Evolutionary conservation across 2,797 vertebrate species (phyloP).

Genomic region (Macroramphosus scolopax): DNA sequence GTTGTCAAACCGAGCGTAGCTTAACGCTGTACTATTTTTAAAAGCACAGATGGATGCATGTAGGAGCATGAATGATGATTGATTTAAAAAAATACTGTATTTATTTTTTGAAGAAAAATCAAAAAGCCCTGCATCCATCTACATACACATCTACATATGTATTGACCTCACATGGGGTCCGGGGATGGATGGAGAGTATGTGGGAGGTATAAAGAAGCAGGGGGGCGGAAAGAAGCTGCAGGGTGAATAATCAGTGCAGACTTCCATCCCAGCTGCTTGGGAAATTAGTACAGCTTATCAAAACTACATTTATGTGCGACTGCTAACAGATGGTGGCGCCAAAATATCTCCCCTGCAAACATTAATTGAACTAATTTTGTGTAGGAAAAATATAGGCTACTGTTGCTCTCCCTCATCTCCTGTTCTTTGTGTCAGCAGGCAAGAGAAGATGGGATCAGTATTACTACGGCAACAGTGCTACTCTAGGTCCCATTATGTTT

Average conservation of each 20-base stretch:
- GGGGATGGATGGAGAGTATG: neutral
- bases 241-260: constrained; percentile 19
- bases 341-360: too few relatives aligned
- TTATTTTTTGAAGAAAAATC: neutral
- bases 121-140: neutral
- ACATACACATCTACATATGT: too few relatives aligned
- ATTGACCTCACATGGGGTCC: too few relatives aligned
- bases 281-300: neutral
- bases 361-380: constrained; percentile 1
- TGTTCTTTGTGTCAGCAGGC: constrained; percentile 6
- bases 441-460: constrained; percentile 3
- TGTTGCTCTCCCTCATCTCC: constrained; percentile 4
- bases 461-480: too few relatives aligned
- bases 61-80: neutral
- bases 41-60: neutral
- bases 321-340: neutral
- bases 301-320: neutral
- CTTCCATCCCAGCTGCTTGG: constrained; percentile 10
- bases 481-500: too few relatives aligned
- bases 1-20: neutral
- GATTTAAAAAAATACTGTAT: neutral
- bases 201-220: constrained; percentile 16
- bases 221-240: constrained; percentile 23
- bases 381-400: constrained; percentile 1
- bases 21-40: neutral